These are phyloP conservation scores for Fulica atra DNA, from an alignment of 2,113 vertebrate genomes.

Conservation along the genomic window DNA sequence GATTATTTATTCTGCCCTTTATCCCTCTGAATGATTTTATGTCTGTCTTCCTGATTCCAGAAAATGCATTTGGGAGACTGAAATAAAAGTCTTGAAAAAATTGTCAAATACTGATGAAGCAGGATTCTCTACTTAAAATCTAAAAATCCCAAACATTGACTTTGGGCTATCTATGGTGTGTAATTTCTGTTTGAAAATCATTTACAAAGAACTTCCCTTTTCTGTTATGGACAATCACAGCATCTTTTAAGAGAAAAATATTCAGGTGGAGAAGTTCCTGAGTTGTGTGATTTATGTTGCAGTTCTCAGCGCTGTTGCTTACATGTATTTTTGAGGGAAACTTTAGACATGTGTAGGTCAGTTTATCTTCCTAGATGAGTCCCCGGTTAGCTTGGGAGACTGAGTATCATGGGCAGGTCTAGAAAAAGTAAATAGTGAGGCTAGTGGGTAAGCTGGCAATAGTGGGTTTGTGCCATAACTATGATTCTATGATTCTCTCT, in stretches of 20 bases:
- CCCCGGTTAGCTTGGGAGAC: not conserved
- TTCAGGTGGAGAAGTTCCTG: not conserved
- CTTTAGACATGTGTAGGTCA: not conserved
- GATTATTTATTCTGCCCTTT: conserved; percentile 1
- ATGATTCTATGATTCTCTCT: too few relatives aligned
- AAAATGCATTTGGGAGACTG: not conserved
- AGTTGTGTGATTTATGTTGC: conserved; percentile 33
- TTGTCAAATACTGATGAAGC: not conserved
- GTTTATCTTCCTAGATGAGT: not conserved
- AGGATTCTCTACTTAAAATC: not conserved
- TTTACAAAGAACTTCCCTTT: not conserved
- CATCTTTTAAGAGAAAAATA: not conserved
- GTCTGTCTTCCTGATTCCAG: not conserved
- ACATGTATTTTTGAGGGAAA: not conserved
- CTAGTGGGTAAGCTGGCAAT: not conserved
- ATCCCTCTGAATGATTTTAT: not conserved
- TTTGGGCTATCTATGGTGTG: not conserved
- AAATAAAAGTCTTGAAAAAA: not conserved
- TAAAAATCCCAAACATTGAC: not conserved
- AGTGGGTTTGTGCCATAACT: not conserved
- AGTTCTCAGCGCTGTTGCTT: not conserved
- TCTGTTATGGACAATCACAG: not conserved
- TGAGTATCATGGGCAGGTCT: not conserved
- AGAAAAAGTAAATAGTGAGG: not conserved
- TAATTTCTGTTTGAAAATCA: not conserved